A percentile compares a stretch with the other conserved stretches of the same genome.
Evolutionary conservation across 2,888 invertebrate genomes (phyloP).

Genomic region (Tubulanus polymorphus): DNA sequence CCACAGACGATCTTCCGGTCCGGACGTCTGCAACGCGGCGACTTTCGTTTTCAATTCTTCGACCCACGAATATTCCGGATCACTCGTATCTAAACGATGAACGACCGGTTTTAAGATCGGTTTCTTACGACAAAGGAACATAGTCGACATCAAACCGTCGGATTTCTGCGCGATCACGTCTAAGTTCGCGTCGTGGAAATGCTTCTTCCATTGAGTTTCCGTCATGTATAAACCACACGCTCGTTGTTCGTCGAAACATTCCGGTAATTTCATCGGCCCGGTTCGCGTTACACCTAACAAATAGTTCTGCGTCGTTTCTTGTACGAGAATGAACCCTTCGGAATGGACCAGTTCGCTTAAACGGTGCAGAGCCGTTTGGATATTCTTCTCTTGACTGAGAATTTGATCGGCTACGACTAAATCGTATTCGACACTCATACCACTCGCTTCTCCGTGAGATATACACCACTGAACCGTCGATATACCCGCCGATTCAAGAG

Average conservation of each 20-base stretch:
- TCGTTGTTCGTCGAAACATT: slow-evolving; percentile 20
- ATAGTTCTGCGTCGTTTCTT: slow-evolving; percentile 51
- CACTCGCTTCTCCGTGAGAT: slow-evolving; percentile 58
- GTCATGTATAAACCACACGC: slow-evolving; percentile 28
- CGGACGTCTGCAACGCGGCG: slow-evolving; percentile 61
- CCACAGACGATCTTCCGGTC: slow-evolving; percentile 56
- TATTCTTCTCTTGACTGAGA: slow-evolving; percentile 29
- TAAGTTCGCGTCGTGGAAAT: slow-evolving; percentile 53
- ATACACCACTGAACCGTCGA: slow-evolving; percentile 61
- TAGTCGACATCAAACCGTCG: slow-evolving; percentile 59
- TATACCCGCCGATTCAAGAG: slow-evolving; percentile 61
- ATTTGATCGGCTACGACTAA: slow-evolving; percentile 39
- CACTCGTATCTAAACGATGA: slow-evolving; percentile 23
- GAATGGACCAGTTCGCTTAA: slow-evolving; percentile 61
- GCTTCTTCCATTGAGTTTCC: slow-evolving; percentile 27
- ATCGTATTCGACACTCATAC: slow-evolving; percentile 41
- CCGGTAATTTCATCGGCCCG: slow-evolving; percentile 29
- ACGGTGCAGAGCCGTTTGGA: slow-evolving; percentile 26
- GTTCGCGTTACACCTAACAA: no score
- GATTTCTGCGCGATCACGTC: slow-evolving; percentile 63
- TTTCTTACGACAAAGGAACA: slow-evolving; percentile 64
- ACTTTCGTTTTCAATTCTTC: slow-evolving; percentile 73
- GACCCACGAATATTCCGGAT: slow-evolving; percentile 63
- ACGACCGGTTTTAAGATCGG: slow-evolving; percentile 22
- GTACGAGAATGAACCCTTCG: slow-evolving; percentile 55